Evolutionary conservation across 2,113 vertebrate genomes (phyloP).

Genomic region (Perca schrenkii): DNA sequence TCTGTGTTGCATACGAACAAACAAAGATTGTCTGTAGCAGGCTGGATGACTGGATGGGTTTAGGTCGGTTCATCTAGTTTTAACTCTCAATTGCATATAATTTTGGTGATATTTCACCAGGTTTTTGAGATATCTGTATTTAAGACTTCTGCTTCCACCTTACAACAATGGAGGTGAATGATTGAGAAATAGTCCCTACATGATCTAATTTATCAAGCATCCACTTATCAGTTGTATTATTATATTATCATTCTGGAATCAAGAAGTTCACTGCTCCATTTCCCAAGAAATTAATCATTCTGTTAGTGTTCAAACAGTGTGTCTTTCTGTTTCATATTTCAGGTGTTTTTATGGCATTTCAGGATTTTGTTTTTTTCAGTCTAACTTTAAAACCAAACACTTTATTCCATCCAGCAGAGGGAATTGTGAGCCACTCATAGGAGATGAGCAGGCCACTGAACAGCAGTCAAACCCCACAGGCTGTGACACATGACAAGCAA

Average conservation of each 20-base stretch:
- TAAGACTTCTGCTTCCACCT: not conserved
- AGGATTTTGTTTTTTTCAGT: not conserved
- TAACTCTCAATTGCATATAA: too few species aligned
- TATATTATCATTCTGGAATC: not conserved
- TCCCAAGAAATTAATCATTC: not conserved
- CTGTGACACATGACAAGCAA: not conserved
- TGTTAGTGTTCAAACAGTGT: not conserved
- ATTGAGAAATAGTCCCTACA: not conserved
- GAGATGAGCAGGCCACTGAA: not conserved
- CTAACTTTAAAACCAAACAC: not conserved
- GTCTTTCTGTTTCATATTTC: not conserved
- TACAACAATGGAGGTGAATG: too few species aligned
- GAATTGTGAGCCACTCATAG: not conserved
- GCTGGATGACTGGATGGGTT: too few species aligned
- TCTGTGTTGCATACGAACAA: not conserved
- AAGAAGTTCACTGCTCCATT: not conserved
- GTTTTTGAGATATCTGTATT: not conserved
- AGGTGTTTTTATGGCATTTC: not conserved
- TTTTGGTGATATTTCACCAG: not conserved
- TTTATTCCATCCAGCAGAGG: slow-evolving; percentile 47
- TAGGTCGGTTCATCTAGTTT: too few species aligned
- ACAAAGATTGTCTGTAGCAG: not conserved
- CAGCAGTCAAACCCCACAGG: not conserved
- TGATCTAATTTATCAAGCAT: not conserved
- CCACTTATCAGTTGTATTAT: not conserved